These are phyloP conservation scores for Parauchenoglanis punctatus DNA, from an alignment of 2,797 vertebrate species.

Conservation along the genomic window DNA sequence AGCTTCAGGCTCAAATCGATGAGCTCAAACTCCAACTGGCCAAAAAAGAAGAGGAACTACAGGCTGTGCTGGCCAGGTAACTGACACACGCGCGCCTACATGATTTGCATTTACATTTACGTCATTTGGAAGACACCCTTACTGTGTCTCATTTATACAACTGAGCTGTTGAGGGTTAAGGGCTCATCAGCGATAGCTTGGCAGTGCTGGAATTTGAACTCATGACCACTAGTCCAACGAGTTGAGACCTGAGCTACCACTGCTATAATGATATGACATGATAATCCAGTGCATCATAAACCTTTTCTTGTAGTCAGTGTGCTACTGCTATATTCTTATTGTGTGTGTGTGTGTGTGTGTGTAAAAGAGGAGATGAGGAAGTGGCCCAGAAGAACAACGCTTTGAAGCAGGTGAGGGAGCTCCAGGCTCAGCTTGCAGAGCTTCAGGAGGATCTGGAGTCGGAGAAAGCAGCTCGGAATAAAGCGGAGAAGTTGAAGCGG, in stretches of 20 bases:
- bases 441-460: constrained; percentile 96
- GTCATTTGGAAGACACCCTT: too few species aligned
- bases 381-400: constrained; percentile 89
- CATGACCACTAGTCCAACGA: too few species aligned
- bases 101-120: too few species aligned
- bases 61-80: constrained; percentile 80
- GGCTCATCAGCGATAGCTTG: too few species aligned
- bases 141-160: too few species aligned
- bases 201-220: too few species aligned
- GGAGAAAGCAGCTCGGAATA: constrained; percentile 88
- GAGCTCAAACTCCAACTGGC: constrained; percentile 91
- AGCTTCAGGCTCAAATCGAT: constrained; percentile 94
- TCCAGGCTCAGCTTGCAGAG: constrained; percentile 93
- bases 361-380: constrained; percentile 88
- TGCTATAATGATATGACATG: not conserved
- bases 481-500: constrained; percentile 95
- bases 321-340: not conserved
- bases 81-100: not conserved
- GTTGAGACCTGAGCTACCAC: too few species aligned
- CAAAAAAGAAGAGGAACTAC: constrained; percentile 97
- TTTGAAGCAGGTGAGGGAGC: constrained; percentile 89
- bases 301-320: not conserved
- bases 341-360: constrained; percentile 26
- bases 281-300: not conserved
- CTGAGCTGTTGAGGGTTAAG: too few species aligned